Evolutionary conservation across 30 jellyfish, hydroid and myxozoan genomes (phyloP), one percentile per base, ranked within the genome.

Genomic region (Aurelia aurita): DNA sequence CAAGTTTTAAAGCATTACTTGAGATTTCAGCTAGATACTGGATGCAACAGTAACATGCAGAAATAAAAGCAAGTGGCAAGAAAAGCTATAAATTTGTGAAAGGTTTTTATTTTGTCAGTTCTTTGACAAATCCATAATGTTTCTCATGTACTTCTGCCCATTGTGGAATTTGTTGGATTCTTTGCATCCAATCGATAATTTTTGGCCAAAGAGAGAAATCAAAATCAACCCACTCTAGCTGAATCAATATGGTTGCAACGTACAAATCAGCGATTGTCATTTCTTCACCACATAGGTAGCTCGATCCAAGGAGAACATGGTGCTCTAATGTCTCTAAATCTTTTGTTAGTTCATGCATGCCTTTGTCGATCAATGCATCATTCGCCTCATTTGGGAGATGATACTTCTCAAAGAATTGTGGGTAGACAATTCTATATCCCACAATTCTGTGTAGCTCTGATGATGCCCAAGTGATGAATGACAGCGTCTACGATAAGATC

Each of bases 111-210:
- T 92, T 92, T 27, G 58, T 74, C 72, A 92, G 70, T 80, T 86
- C 89, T 39, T 43, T 74, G 13, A 92, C 89, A 74, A 92, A 92
- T 13, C 95, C 97, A 77, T 82, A 32, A 66, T 92, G 98, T 63
- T 92, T 92, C 64, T 92, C 98, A 63, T 92, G 98, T 1, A 92
- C 98, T 19, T 31, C 49, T 11, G 57, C 78, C 98, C 98, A 92
- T 23, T 79, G 89, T 29, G 57, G 64, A 22, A 77, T 70, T 18
- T 73, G 51, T 70, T 86, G 80, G 9, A 87, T 32, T 2, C 46
- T 20, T 15, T 44, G 68, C 81, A 92, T 84, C 98, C 98, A 92
- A n/a, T 46, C 26, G 29, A n/a, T 27, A 11, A 87, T 31, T 29
- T 70, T 89, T 20, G 97, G 98, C 98, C 98, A 92, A 3, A 92